Evolutionary conservation across 2,888 invertebrate species (phyloP), one percentile per base, ranked within the genome.

Genomic region (Anagyrus pseudococci): DNA sequence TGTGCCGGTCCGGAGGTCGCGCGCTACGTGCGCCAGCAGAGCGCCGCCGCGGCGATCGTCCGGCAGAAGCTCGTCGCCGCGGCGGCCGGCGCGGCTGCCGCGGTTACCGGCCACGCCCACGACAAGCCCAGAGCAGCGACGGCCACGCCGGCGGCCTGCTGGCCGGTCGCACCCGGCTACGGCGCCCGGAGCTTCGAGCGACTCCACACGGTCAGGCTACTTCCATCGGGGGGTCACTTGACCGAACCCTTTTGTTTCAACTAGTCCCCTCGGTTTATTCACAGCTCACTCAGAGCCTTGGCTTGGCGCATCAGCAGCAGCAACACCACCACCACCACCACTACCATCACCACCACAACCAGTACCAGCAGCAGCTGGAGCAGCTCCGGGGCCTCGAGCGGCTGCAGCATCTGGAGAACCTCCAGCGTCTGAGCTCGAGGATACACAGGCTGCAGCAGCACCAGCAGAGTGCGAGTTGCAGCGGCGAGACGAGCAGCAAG

Each of bases 361-460:
- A 43, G 40, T 25, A 56, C 7, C 48, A 49, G 23, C 48, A 37
- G 40, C 56, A 56, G 8, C 20, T 62, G 17, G 56, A 58, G 1
- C 55, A 56, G n/a, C 17, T 50, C 2, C 50, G 53, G n/a, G 53
- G 25, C 3, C 40, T 66, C 26, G 62, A 60, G 29, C 59, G 59
- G 4, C 48, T 66, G 1, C 65, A 62, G n/a, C 53, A 61, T 3
- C 40, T 63, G 6, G 58, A 58, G 17, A 48, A 15, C 19, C n/a
- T 57, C 10, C 58, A 58, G 37, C 53, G 41, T 2, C 33, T 62
- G 19, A 37, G 48, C n/a, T 50, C 22, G 20, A 22, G 17, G 17
- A 15, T 2, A 10, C 56, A n/a, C 19, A n/a, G n/a, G n/a, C 49
- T n/a, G 8, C 47, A 33, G 23, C 55, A 37, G 15, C 56, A 43